Base-by-base conservation (phyloP, 2,797 vertebrate genomes). In the Denticeps clupeoides region DNA sequence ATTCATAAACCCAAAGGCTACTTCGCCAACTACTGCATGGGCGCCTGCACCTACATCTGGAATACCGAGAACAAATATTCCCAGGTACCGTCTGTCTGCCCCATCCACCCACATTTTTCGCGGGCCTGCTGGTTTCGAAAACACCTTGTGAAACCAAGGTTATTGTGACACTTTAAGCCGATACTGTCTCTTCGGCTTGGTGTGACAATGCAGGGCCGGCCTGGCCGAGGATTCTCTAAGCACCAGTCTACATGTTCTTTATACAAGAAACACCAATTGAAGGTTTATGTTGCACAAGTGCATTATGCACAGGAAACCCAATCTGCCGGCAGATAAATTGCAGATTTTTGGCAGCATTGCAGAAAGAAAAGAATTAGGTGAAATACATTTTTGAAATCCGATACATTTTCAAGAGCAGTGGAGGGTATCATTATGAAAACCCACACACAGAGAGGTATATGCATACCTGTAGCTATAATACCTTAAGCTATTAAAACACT, bases 1-100 rank as follows among this genome's bases (percentile, higher is more conserved):
- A 93, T 95, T 45, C 82, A 94, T 4, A 77, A 86, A 47, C 91
- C 91, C 9, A 81, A 85, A 12, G 91, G 90, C 22, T 94, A 95
- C 73, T 72, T 73, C 0, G 91, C 91, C 54, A 92, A 93, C 74
- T 91, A 91, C 76, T 95, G 91, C 72, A 82, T 91, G 77, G 91
- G 91, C 0, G 85, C 87, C 48, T 95, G 91, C 61, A 87, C 89
- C 28, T 95, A 89, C 63, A 88, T 95, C 70, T 88, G 90, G 89
- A 91, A 85, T 8, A 65, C 85, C 4, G 87, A 95, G 71, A 91
- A 89, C 21, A 91, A 91, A 71, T 91, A 94, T 63, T 89, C 85
- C 53, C 87, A 87, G 87, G 91, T 93, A 78, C 7, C 35, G 32
- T 25, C 7, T 24, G 7, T 4, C 7, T 19, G 18, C 18, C 25